These are phyloP conservation scores for Euplexia lucipara DNA, from an alignment of 2,888 invertebrate species.

Conservation along the genomic window DNA sequence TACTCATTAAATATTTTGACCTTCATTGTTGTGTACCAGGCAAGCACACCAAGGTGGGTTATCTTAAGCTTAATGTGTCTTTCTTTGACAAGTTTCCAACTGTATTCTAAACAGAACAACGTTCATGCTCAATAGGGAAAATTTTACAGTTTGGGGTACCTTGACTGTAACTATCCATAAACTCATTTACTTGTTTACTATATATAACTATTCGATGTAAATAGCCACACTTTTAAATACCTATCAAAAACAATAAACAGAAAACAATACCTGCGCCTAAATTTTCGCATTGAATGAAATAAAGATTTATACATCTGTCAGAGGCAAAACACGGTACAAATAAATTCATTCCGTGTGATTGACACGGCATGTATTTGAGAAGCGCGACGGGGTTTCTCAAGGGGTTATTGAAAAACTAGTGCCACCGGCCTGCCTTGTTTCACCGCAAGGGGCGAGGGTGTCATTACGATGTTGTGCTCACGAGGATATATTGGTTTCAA, in stretches of 20 bases:
- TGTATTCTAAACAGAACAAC: no score
- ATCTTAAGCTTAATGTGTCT: no score
- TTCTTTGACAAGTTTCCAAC: no score
- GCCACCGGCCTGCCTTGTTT: constrained; percentile 82
- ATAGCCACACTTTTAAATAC: constrained; percentile 21
- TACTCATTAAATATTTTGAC: no score
- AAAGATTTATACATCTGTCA: constrained; percentile 67
- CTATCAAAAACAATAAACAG: constrained; percentile 17
- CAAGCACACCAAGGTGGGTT: no score
- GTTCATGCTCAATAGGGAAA: no score
- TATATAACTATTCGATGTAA: constrained; percentile 3
- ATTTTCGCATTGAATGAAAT: constrained; percentile 53
- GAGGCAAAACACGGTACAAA: constrained; percentile 56
- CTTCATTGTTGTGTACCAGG: no score
- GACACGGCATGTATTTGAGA: constrained; percentile 80
- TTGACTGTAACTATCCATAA: no score
- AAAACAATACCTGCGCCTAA: constrained; percentile 50
- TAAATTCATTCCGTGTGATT: constrained; percentile 68
- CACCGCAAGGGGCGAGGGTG: constrained; percentile 77
- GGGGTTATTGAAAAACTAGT: constrained; percentile 85
- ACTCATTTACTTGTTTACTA: no score
- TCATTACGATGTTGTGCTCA: constrained; percentile 52
- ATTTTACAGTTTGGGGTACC: no score
- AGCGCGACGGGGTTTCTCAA: constrained; percentile 84
- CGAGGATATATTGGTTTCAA: constrained; percentile 34